Conservation (phyloP, 2,113 vertebrate genomes). For the Rhinogobius similis region DNA sequence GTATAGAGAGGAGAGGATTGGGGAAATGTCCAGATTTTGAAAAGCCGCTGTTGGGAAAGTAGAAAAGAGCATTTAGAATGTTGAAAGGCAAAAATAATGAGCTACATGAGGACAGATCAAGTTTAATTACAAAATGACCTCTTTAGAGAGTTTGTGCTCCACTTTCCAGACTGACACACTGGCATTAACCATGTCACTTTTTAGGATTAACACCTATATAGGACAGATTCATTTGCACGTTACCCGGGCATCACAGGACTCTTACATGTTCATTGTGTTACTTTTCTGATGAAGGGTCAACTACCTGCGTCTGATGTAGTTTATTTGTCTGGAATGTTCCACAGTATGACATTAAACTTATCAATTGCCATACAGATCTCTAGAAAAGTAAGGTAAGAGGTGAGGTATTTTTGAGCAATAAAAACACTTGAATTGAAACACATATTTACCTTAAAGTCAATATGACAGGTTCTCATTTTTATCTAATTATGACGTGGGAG, state of each 20-base stretch:
- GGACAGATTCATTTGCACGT: neutral
- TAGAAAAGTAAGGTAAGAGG: too few species aligned
- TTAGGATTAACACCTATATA: neutral
- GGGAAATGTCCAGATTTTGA: constrained; percentile 30
- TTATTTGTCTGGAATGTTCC: too few species aligned
- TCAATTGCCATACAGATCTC: too few species aligned
- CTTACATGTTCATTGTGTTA: neutral
- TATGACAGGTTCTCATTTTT: too few species aligned
- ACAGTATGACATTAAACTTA: too few species aligned
- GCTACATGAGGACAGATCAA: constrained; percentile 23
- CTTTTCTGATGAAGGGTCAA: too few species aligned
- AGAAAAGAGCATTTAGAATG: constrained; percentile 24
- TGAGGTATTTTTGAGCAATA: too few species aligned
- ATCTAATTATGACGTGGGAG: too few species aligned
- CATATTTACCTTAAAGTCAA: too few species aligned
- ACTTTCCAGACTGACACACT: neutral
- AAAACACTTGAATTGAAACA: too few species aligned
- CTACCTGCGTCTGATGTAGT: too few species aligned
- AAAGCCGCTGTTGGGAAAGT: constrained; percentile 10
- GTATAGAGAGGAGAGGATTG: constrained; percentile 33
- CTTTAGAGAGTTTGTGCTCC: neutral
- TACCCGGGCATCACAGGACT: neutral
- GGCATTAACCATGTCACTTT: neutral
- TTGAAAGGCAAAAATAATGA: constrained; percentile 14
- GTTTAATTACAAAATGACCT: constrained; percentile 24